Evolutionary conservation across 2,797 vertebrate species (phyloP), one percentile per base, ranked within the genome.

Genomic region (Austrolebias charrua): DNA sequence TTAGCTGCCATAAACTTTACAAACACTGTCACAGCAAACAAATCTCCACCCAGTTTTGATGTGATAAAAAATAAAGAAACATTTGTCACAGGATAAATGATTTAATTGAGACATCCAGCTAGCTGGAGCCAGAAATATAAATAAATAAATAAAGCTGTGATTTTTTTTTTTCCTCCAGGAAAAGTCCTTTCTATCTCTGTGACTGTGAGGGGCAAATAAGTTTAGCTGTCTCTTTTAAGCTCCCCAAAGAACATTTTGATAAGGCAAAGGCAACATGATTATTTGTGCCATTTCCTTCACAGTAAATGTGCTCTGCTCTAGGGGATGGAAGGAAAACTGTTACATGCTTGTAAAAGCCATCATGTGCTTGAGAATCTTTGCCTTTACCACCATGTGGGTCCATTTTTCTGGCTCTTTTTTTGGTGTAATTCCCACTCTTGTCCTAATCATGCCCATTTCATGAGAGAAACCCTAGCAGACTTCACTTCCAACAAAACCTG

Each of bases 401-500:
- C 78, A 71, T 83, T 79, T 86, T 79, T 54, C 63, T 79, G 68
- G 63, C 74, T 74, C 69, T 51, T 81, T 72, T 75, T 78, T 69
- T 77, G 68, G 70, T 61, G 40, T 71, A 75, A 75, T 80, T 75
- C 75, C 82, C 73, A 79, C 42, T 81, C 75, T 75, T 54, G 42
- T 79, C 80, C 70, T 87, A 90, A 92, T 90, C 85, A 42, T 81
- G 78, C 80, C 85, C 79, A 85, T 73, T 56, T 43, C 74, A 80
- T 43, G 71, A 78, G 68, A 78, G 61, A 75, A 61, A 76, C 74
- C 66, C 82, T 91, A 86, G 86, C 86, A 92, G 86, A 82, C 69
- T 79, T 90, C 81, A 86, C 73, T 85, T 80, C 55, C 75, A 90
- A 79, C 67, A 73, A 94, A 94, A 95, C 93, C 92, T 94, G 91